Evolutionary conservation across 2,113 vertebrate genomes (phyloP).

Genomic region (Machaerirhynchus nigripectus): DNA sequence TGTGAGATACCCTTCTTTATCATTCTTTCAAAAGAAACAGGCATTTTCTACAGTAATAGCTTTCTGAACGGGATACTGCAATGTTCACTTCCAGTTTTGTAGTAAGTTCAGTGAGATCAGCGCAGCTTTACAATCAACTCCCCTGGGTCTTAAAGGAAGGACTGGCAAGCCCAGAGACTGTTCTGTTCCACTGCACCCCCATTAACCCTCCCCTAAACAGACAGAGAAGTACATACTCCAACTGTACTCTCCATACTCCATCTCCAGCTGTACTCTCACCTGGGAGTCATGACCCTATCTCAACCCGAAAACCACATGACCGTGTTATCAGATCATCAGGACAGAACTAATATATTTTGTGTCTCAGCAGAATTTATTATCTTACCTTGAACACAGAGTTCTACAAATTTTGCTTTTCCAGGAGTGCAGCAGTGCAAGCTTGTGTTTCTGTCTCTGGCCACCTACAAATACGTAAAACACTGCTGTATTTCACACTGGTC

Average conservation of each 20-base stretch:
- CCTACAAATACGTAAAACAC: neutral
- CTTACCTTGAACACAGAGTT: neutral
- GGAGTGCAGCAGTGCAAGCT: neutral
- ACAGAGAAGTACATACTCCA: neutral
- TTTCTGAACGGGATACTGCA: accelerated
- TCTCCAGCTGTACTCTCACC: neutral
- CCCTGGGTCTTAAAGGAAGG: neutral
- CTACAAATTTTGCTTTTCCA: neutral
- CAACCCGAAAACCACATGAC: accelerated
- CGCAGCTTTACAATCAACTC: neutral
- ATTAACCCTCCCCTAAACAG: neutral
- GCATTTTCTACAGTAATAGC: neutral
- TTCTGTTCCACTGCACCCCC: neutral
- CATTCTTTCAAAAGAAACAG: neutral
- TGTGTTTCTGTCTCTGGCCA: neutral
- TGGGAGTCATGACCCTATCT: neutral
- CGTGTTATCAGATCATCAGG: neutral
- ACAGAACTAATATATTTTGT: neutral
- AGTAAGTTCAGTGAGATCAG: neutral
- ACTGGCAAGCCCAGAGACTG: neutral
- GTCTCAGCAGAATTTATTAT: neutral
- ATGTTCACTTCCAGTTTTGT: neutral
- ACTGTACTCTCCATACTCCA: too few species aligned
- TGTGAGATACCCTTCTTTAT: neutral
- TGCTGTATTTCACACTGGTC: neutral